Evolutionary conservation across 35 echinoderm and acorn worm species (phyloP).

Genomic region (Nesometra sesokonis): DNA sequence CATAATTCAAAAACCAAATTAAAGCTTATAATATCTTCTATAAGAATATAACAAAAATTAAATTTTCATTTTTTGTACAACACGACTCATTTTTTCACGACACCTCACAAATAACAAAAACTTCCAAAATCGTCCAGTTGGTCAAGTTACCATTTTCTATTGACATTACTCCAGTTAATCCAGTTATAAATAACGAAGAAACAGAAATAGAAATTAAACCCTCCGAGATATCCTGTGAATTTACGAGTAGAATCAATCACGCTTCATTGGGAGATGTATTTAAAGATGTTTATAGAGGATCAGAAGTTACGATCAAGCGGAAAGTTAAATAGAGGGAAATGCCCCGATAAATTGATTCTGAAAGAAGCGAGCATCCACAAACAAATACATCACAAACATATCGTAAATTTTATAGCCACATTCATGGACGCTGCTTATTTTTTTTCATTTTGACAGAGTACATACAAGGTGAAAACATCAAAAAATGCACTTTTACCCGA

Average conservation of each 20-base stretch:
- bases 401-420: not conserved
- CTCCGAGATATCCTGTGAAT: conserved; percentile 14
- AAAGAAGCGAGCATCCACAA: conserved; percentile 2
- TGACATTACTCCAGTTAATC: not conserved
- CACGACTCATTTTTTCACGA: no score
- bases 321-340: conserved; percentile 1
- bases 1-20: no score
- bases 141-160: conserved; percentile 6
- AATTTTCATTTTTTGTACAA: no score
- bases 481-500: no score
- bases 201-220: not conserved
- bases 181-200: not conserved
- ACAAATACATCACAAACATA: not conserved
- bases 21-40: no score
- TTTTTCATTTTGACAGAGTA: conserved; percentile 4
- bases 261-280: conserved; percentile 4
- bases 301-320: not conserved
- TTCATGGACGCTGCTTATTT: not conserved
- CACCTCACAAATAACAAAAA: no score
- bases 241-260: not conserved
- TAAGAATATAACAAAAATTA: no score
- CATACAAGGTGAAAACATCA: not conserved
- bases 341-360: conserved; percentile 3
- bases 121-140: conserved; percentile 6
- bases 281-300: not conserved